Evolutionary conservation across 1,140 invertebrate species (phyloP).

Genomic region (Lethrus apterus): DNA sequence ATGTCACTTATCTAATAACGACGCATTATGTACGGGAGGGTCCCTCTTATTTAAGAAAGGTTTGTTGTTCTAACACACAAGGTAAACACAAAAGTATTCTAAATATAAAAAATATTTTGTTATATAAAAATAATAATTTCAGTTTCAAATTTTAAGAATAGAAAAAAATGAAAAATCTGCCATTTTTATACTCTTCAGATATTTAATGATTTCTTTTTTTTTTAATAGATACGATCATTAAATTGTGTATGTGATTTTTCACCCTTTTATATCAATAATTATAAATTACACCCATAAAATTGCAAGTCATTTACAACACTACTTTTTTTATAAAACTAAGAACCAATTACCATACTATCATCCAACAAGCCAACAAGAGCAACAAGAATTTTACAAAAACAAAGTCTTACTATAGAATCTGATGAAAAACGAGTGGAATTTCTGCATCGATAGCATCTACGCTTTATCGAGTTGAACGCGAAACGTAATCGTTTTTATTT

Average conservation of each 20-base stretch:
- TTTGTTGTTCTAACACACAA: not conserved
- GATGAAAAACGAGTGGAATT: conserved; percentile 18
- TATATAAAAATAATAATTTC: too few relatives aligned
- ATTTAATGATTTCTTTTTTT: too few relatives aligned
- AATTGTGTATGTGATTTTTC: conserved; percentile 1
- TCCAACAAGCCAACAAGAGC: conserved; percentile 12
- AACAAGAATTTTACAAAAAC: conserved; percentile 16
- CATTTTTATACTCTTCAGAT: too few relatives aligned
- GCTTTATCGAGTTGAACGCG: conserved; percentile 8
- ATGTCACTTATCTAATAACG: conserved; percentile 14
- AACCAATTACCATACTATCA: conserved; percentile 17
- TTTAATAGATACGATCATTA: not conserved
- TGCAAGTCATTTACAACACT: not conserved
- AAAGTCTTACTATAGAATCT: conserved; percentile 15
- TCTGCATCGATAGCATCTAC: conserved; percentile 14
- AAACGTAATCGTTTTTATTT: conserved; percentile 13
- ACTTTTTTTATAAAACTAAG: conserved; percentile 6
- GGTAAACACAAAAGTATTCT: too few relatives aligned
- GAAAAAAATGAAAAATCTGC: too few relatives aligned
- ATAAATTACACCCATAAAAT: conserved; percentile 3
- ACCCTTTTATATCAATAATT: conserved; percentile 4
- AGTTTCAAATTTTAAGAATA: too few relatives aligned
- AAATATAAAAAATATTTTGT: too few relatives aligned
- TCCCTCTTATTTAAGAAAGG: not conserved
- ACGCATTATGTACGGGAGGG: not conserved